Percentiles rank a stretch among this genome's conserved stretches.
phyloP scores from a whole-genome alignment of 1,140 invertebrate genomes.

The Hestina assimilis region DNA sequence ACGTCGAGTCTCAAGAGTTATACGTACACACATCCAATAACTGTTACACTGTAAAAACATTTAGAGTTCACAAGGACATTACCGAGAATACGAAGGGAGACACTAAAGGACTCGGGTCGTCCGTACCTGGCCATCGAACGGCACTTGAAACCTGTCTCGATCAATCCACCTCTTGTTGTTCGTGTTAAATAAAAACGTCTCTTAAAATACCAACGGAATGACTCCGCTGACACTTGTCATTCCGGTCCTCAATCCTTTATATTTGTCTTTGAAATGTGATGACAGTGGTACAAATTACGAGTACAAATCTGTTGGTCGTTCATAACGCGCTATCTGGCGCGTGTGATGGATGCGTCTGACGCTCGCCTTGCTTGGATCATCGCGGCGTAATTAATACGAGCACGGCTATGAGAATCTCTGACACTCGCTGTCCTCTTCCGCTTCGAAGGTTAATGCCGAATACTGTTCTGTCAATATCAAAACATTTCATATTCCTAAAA shows the following conservation, averaged over 20 bases:
- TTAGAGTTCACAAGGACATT: constrained; percentile 63
- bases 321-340: constrained; percentile 69
- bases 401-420: constrained; percentile 61
- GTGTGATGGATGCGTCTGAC: constrained; percentile 67
- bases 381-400: constrained; percentile 68
- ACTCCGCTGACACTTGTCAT: constrained; percentile 73
- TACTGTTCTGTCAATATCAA: constrained; percentile 49
- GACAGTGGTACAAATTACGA: constrained; percentile 77
- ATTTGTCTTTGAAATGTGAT: constrained; percentile 78
- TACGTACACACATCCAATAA: constrained; percentile 31
- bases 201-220: constrained; percentile 73
- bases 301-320: constrained; percentile 74
- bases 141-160: constrained; percentile 76
- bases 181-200: constrained; percentile 75
- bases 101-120: constrained; percentile 53
- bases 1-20: too few species aligned
- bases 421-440: constrained; percentile 60
- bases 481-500: constrained; percentile 3
- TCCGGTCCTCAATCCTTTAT: constrained; percentile 74
- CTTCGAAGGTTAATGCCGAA: constrained; percentile 50
- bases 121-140: constrained; percentile 60
- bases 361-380: constrained; percentile 53
- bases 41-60: constrained; percentile 52
- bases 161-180: constrained; percentile 76
- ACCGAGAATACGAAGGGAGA: constrained; percentile 63